A percentile compares a stretch with the other conserved stretches of the same genome.
Evolutionary conservation across 2,797 vertebrate genomes (phyloP).

Genomic region (Enteromius thamalakanensis): DNA sequence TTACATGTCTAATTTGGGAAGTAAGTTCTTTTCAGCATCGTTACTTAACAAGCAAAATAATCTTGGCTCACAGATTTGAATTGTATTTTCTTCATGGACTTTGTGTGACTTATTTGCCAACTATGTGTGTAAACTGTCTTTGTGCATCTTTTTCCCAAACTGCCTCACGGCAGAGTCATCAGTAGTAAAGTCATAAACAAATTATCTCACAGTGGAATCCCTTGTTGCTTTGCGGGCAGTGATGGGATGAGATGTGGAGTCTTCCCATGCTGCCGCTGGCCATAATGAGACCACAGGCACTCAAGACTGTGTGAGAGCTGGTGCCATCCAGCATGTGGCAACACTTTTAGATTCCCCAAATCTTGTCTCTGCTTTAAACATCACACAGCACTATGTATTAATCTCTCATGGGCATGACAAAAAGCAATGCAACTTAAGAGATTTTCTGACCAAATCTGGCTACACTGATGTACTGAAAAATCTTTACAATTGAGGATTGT

Average conservation of each 20-base stretch:
- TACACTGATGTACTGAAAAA: neutral
- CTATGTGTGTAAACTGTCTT: neutral
- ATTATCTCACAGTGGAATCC: constrained; percentile 16
- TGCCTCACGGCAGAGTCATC: neutral
- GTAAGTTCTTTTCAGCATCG: neutral
- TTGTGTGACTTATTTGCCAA: neutral
- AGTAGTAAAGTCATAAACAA: constrained; percentile 24
- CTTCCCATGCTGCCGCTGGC: constrained; percentile 32
- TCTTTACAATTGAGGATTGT: neutral
- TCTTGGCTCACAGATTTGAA: neutral
- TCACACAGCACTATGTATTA: neutral
- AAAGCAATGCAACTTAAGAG: neutral
- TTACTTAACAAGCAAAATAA: neutral
- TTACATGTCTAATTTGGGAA: neutral
- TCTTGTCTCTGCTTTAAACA: neutral
- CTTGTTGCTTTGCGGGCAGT: constrained; percentile 32
- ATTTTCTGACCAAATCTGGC: neutral
- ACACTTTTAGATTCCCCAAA: constrained; percentile 34
- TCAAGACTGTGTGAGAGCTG: constrained; percentile 23
- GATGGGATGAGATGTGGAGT: constrained; percentile 10
- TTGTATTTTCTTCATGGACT: neutral
- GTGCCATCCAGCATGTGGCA: constrained; percentile 37
- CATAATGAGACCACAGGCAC: constrained; percentile 46
- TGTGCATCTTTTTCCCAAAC: neutral
- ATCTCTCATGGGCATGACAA: neutral